phyloP scores from a whole-genome alignment of 2,888 invertebrate genomes.

The Cryptocephalus moraei region DNA sequence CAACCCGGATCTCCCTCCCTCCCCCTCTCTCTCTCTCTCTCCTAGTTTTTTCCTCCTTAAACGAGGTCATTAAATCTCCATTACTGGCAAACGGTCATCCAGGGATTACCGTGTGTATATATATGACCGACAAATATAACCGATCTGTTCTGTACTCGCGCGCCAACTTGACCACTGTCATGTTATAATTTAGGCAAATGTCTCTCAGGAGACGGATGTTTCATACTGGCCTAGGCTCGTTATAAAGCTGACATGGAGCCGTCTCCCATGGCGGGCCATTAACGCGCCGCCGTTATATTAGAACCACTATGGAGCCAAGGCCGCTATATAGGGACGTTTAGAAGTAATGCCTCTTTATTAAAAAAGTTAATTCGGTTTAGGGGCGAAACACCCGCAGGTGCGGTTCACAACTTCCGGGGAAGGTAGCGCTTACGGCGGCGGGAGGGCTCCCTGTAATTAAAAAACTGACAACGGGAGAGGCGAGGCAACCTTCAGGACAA shows the following conservation, averaged over 20 bases:
- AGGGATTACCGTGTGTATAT: not conserved
- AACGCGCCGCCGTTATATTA: conserved; percentile 4
- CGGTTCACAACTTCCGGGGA: not conserved
- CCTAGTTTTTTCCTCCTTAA: too few species aligned
- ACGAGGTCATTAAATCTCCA: conserved; percentile 1
- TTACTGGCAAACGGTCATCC: conserved; percentile 3
- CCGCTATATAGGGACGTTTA: not conserved
- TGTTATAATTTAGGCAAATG: conserved; percentile 15
- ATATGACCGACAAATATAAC: conserved; percentile 2
- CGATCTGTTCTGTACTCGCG: conserved; percentile 3
- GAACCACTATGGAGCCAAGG: not conserved
- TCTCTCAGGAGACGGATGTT: conserved; percentile 11
- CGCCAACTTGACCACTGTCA: conserved; percentile 13
- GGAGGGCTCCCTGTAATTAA: not conserved
- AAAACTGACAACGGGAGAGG: not conserved
- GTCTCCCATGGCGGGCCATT: conserved; percentile 12
- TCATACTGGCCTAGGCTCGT: conserved; percentile 8
- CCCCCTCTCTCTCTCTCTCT: too few species aligned
- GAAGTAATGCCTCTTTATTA: conserved; percentile 8
- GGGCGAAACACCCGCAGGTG: conserved; percentile 1
- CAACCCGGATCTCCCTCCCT: too few species aligned
- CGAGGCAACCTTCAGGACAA: too few species aligned
- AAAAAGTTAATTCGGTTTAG: conserved; percentile 7
- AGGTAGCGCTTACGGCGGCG: not conserved
- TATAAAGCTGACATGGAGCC: conserved; percentile 9